A percentile compares a stretch with the other conserved stretches of the same genome.
Conservation (phyloP, 2,888 invertebrate genomes). For the Pimpla rufipes region DNA sequence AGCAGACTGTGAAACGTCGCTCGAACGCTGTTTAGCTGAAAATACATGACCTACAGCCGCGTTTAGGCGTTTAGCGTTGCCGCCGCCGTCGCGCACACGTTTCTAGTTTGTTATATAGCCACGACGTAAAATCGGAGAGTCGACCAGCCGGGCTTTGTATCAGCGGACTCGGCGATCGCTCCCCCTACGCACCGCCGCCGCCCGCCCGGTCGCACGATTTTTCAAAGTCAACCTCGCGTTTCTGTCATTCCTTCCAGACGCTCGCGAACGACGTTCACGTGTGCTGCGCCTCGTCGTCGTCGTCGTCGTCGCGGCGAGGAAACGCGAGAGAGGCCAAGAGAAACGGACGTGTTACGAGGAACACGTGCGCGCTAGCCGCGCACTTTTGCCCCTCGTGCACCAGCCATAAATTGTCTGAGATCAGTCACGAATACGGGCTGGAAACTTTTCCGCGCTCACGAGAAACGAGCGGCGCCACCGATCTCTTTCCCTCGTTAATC, state of each 20-base stretch:
- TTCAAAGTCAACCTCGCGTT: slow-evolving; percentile 71
- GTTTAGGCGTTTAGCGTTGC: slow-evolving; percentile 20
- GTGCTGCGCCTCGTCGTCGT: slow-evolving; percentile 7
- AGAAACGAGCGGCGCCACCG: slow-evolving; percentile 60
- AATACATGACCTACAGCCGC: slow-evolving; percentile 53
- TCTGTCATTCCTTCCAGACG: slow-evolving; percentile 68
- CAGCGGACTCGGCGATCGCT: slow-evolving; percentile 24
- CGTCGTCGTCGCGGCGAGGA: slow-evolving; percentile 30
- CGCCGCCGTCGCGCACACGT: too few species aligned
- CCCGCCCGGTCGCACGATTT: slow-evolving; percentile 54
- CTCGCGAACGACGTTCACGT: slow-evolving; percentile 70
- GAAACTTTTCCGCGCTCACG: slow-evolving; percentile 63
- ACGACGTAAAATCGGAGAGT: slow-evolving; percentile 24
- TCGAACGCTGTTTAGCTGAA: slow-evolving; percentile 45
- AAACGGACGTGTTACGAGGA: slow-evolving; percentile 68
- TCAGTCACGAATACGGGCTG: slow-evolving; percentile 66
- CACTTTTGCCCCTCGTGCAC: slow-evolving; percentile 61
- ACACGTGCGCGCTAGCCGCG: slow-evolving; percentile 64
- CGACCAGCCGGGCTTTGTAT: slow-evolving; percentile 43
- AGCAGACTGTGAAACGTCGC: slow-evolving; percentile 22
- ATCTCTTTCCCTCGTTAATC: slow-evolving; percentile 37
- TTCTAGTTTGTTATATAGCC: slow-evolving; percentile 39
- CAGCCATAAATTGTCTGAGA: slow-evolving; percentile 68
- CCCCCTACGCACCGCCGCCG: slow-evolving; percentile 49
- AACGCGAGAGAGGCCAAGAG: slow-evolving; percentile 46